Percentiles rank a stretch among this genome's conserved stretches.
These are phyloP conservation scores for Naso thynnoides DNA, from an alignment of 2,797 vertebrate species.

Conservation along the genomic window DNA sequence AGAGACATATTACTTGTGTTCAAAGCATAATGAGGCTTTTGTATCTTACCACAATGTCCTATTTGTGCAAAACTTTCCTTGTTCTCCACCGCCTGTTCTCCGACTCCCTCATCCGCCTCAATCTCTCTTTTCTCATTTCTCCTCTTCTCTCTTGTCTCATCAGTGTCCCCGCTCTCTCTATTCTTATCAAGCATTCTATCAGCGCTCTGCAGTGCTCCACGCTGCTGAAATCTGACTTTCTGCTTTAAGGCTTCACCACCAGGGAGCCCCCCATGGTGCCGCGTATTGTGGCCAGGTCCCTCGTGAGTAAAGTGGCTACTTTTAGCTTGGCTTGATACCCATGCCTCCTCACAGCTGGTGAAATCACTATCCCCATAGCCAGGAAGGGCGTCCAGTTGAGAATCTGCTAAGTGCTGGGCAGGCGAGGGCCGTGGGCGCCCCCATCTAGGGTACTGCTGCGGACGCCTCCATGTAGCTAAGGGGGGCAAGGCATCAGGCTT, in stretches of 20 bases:
- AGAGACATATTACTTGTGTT: neutral
- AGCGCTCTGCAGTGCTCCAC: slow-evolving; percentile 59
- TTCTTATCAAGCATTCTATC: slow-evolving; percentile 78
- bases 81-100: slow-evolving; percentile 62
- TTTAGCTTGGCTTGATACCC: slow-evolving; percentile 63
- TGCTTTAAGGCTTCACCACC: slow-evolving; percentile 66
- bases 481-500: slow-evolving; percentile 82
- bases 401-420: slow-evolving; percentile 78
- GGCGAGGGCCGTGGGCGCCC: slow-evolving; percentile 71
- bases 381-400: slow-evolving; percentile 70
- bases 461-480: slow-evolving; percentile 86
- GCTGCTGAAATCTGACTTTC: slow-evolving; percentile 75
- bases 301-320: slow-evolving; percentile 56
- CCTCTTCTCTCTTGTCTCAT: slow-evolving; percentile 58
- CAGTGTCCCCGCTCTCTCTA: slow-evolving; percentile 61
- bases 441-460: slow-evolving; percentile 83
- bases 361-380: slow-evolving; percentile 66
- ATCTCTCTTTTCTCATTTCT: slow-evolving; percentile 73
- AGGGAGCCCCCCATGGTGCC: slow-evolving; percentile 35
- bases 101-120: slow-evolving; percentile 81
- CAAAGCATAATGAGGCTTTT: slow-evolving; percentile 1
- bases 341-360: slow-evolving; percentile 73
- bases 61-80: slow-evolving; percentile 55
- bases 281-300: slow-evolving; percentile 45
- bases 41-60: slow-evolving; percentile 69